phyloP scores from a whole-genome alignment of 1,140 invertebrate genomes.

The Trypoxylus dichotomus region DNA sequence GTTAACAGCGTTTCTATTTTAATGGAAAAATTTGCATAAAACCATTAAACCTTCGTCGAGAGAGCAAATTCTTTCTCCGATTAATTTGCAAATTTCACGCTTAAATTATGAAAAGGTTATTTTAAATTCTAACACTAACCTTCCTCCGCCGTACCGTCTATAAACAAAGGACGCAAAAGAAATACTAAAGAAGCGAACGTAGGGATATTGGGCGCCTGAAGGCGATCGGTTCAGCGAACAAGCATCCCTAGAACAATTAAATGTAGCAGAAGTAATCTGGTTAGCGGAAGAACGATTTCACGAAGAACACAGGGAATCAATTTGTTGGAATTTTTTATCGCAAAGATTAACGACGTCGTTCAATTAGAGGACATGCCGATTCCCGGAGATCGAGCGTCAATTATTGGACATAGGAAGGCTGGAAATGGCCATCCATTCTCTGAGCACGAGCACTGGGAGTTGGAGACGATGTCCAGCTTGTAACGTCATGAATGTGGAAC shows the following conservation, averaged over 20 bases:
- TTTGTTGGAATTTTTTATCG: slow-evolving; percentile 15
- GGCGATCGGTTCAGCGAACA: neutral
- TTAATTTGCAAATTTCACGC: slow-evolving; percentile 2
- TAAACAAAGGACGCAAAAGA: neutral
- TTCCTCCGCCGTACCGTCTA: neutral
- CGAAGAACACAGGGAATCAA: neutral
- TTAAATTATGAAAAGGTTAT: neutral
- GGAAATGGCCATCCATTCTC: neutral
- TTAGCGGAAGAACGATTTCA: neutral
- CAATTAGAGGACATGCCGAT: slow-evolving; percentile 17
- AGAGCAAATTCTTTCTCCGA: neutral
- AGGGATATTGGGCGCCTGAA: neutral
- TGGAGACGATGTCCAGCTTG: neutral
- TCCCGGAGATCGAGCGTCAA: neutral
- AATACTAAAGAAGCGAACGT: neutral
- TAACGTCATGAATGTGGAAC: too few species aligned
- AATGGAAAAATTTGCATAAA: neutral
- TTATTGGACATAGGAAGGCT: neutral
- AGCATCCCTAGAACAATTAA: slow-evolving; percentile 10
- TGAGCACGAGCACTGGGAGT: neutral
- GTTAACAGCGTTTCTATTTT: neutral
- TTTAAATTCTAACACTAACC: neutral
- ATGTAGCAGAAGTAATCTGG: slow-evolving; percentile 19
- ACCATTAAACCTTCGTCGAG: neutral
- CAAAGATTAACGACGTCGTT: slow-evolving; percentile 13